Evolutionary conservation across 1,140 invertebrate species (phyloP), one percentile per base, ranked within the genome.

Genomic region (Tigriopus japonicus): DNA sequence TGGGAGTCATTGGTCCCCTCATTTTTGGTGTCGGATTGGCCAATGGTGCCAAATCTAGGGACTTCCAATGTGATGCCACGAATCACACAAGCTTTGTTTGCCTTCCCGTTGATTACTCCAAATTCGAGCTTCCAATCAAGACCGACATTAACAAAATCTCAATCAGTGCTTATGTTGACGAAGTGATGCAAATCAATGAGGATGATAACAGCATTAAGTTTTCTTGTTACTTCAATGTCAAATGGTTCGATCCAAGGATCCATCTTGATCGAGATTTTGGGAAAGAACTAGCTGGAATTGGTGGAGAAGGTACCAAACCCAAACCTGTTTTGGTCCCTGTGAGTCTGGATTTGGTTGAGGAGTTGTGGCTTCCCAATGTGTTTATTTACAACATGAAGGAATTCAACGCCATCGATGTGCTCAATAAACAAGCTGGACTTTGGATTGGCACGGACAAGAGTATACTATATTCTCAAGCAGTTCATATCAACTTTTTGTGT

Each of bases 191-290:
- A 3, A 55, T 61, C 14, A 61, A 61, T 13, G 59, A 61, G n/a
- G 53, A 61, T n/a, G 59, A 61, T 23, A 56, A 61, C 59, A 61
- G 59, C 28, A 61, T 61, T 13, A 61, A 45, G 6, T 61, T 61
- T 52, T 52, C 59, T 9, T 21, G 43, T 24, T 61, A 61, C 49
- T 61, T 61, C 19, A 61, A 61, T 15, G 59, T 61, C n/a, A 23
- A 61, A 35, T 61, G 59, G 59, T 24, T 14, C 6, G 59, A 61
- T 15, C 19, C 28, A 14, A 3, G 59, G 24, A 49, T 60, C 14
- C n/a, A 60, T 14, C 42, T 60, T 21, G 41, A 28, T 15, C 58
- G 42, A 2, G 58, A 60, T n/a, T 60, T 52, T 24, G 58, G 55
- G 2, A 41, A 42, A 42, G 55, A 58, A 23, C 21, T 6, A 15